Evolutionary conservation across 2,797 vertebrate species (phyloP).

Genomic region (Ispidina lecontei): DNA sequence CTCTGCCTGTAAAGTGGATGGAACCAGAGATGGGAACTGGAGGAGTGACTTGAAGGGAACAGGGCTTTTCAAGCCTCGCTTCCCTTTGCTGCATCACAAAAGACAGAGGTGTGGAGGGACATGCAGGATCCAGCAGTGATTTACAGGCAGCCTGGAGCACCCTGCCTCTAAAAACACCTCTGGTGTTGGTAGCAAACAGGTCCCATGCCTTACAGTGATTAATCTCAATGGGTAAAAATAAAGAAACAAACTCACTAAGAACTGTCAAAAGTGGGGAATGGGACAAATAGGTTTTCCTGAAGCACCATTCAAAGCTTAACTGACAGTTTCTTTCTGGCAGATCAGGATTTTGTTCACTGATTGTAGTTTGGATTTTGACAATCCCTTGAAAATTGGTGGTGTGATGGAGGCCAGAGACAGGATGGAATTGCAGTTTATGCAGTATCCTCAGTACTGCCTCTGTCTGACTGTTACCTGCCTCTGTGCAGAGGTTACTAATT

Average conservation of each 20-base stretch:
- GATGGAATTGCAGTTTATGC: background rate
- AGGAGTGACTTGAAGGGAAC: constrained; percentile 44
- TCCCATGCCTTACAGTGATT: background rate
- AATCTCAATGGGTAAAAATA: constrained; percentile 17
- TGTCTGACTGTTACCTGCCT: background rate
- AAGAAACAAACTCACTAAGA: background rate
- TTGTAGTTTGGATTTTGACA: constrained; percentile 3
- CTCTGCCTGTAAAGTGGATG: background rate
- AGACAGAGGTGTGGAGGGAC: background rate
- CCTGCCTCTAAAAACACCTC: background rate
- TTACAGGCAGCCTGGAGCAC: background rate
- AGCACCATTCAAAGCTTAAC: background rate
- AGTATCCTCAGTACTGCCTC: background rate
- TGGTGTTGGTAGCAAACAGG: background rate
- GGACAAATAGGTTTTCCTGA: background rate
- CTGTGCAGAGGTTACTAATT: background rate
- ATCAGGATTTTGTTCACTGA: background rate
- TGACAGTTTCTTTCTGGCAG: background rate
- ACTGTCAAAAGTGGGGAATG: background rate
- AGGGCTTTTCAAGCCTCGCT: constrained; percentile 39
- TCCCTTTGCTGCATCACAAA: constrained; percentile 2
- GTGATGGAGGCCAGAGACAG: background rate
- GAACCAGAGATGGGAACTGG: constrained; percentile 3
- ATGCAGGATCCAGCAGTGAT: background rate
- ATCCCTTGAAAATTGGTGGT: rapidly evolving